A percentile compares a stretch with the other conserved stretches of the same genome.
These are phyloP conservation scores for Pseudomyrmex pallidus DNA, from an alignment of 1,140 invertebrate genomes.

Conservation along the genomic window DNA sequence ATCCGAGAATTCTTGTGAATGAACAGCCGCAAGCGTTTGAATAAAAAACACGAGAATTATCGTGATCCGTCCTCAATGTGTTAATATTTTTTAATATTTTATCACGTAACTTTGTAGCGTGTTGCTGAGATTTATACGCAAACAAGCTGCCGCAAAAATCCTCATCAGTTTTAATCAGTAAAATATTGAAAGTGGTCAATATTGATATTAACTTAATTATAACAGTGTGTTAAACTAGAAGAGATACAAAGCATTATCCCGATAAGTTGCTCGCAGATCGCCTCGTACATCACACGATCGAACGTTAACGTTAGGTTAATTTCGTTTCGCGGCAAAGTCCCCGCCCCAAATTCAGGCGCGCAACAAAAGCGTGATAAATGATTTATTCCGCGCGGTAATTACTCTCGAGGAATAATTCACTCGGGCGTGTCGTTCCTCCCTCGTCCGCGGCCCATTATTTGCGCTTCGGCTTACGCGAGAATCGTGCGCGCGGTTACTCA, in stretches of 20 bases:
- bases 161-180: too few species aligned
- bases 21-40: too few species aligned
- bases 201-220: too few species aligned
- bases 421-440: slow-evolving; percentile 25
- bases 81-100: too few species aligned
- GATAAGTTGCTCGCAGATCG: not conserved
- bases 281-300: not conserved
- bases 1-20: too few species aligned
- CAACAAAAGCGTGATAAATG: slow-evolving; percentile 57
- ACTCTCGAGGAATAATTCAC: slow-evolving; percentile 57
- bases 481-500: slow-evolving; percentile 18
- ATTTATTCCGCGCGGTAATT: slow-evolving; percentile 53
- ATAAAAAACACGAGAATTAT: too few species aligned
- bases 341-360: slow-evolving; percentile 31
- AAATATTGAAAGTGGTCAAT: too few species aligned
- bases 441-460: slow-evolving; percentile 46
- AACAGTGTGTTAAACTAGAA: too few species aligned
- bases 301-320: slow-evolving; percentile 23
- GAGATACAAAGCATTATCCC: slow-evolving; percentile 5
- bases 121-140: too few species aligned
- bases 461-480: slow-evolving; percentile 31
- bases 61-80: too few species aligned
- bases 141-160: too few species aligned
- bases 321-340: slow-evolving; percentile 27
- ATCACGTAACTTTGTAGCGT: too few species aligned